Conservation (phyloP, 2,888 invertebrate genomes). For the Cheiracanthium punctorium region DNA sequence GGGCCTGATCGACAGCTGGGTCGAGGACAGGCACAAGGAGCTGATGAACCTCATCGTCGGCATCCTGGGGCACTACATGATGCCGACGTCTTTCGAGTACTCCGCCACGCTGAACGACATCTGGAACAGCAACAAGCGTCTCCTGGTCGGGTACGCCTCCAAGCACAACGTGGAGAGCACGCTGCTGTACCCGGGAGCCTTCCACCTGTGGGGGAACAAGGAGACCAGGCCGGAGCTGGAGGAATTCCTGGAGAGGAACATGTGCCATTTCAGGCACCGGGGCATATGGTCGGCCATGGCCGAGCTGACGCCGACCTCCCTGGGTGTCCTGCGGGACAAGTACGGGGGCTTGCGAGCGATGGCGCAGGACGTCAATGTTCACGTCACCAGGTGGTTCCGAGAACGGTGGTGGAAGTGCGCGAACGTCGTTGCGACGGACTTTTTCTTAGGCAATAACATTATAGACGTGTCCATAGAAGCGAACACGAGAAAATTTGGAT, state of each 20-base stretch:
- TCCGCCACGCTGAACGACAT: slow-evolving; percentile 81
- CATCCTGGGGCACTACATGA: slow-evolving; percentile 80
- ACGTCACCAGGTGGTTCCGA: slow-evolving; percentile 69
- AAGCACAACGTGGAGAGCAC: slow-evolving; percentile 75
- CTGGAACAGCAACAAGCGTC: slow-evolving; percentile 79
- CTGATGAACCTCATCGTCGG: slow-evolving; percentile 79
- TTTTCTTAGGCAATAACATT: slow-evolving; percentile 72
- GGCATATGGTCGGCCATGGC: slow-evolving; percentile 71
- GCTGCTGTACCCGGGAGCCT: slow-evolving; percentile 51
- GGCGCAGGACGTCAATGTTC: slow-evolving; percentile 69
- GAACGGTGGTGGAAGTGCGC: slow-evolving; percentile 71
- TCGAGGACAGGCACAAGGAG: slow-evolving; percentile 78
- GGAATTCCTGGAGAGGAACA: slow-evolving; percentile 77
- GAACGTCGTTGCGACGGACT: slow-evolving; percentile 71
- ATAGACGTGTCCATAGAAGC: slow-evolving; percentile 70
- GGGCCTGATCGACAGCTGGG: slow-evolving; percentile 66
- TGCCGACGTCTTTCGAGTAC: slow-evolving; percentile 78
- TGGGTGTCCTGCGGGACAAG: slow-evolving; percentile 60
- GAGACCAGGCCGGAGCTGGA: slow-evolving; percentile 79
- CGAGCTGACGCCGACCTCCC: slow-evolving; percentile 69
- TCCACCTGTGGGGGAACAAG: slow-evolving; percentile 80
- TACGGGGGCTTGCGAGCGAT: slow-evolving; percentile 69
- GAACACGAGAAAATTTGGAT: slow-evolving; percentile 46
- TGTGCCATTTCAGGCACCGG: slow-evolving; percentile 54
- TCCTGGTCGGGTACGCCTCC: slow-evolving; percentile 81